Evolutionary conservation across 2,113 vertebrate species (phyloP).

Genomic region (Castor canadensis): DNA sequence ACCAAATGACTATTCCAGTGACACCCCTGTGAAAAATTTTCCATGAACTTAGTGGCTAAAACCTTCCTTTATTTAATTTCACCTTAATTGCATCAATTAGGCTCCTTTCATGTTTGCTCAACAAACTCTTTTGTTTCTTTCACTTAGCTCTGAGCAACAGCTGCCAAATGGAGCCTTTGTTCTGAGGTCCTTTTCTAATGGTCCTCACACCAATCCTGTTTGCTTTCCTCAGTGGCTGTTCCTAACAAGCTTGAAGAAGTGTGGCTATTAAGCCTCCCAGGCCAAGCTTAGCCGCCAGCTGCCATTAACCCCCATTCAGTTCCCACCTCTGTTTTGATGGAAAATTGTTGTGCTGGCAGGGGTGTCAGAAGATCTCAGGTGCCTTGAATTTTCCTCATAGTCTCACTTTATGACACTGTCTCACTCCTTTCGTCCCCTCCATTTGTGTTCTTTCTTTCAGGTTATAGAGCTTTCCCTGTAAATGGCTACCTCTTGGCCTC

Average conservation of each 20-base stretch:
- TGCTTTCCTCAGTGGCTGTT: conserved; percentile 65
- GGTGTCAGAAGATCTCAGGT: not conserved
- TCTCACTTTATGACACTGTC: not conserved
- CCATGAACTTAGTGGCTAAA: conserved; percentile 72
- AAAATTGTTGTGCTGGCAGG: not conserved
- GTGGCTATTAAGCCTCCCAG: conserved; percentile 60
- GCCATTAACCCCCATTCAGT: conserved; percentile 50
- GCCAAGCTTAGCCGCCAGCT: conserved; percentile 71
- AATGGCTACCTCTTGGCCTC: not conserved
- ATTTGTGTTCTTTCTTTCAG: not conserved
- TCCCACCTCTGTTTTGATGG: conserved; percentile 30
- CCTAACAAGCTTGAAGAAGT: conserved; percentile 47
- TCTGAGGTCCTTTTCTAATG: conserved; percentile 62
- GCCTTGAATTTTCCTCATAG: not conserved
- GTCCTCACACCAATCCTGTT: conserved; percentile 74
- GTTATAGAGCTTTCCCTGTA: not conserved
- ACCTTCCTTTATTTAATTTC: conserved; percentile 79
- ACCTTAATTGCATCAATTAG: conserved; percentile 80
- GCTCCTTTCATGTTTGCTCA: conserved; percentile 73
- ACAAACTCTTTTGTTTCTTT: conserved; percentile 76
- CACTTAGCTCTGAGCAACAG: conserved; percentile 71
- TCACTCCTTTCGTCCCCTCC: not conserved
- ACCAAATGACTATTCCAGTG: conserved; percentile 46
- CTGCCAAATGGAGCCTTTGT: conserved; percentile 80
- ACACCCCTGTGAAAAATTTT: conserved; percentile 73